Conservation (phyloP, 2,113 vertebrate genomes). For the Marcusenius ussheri region DNA sequence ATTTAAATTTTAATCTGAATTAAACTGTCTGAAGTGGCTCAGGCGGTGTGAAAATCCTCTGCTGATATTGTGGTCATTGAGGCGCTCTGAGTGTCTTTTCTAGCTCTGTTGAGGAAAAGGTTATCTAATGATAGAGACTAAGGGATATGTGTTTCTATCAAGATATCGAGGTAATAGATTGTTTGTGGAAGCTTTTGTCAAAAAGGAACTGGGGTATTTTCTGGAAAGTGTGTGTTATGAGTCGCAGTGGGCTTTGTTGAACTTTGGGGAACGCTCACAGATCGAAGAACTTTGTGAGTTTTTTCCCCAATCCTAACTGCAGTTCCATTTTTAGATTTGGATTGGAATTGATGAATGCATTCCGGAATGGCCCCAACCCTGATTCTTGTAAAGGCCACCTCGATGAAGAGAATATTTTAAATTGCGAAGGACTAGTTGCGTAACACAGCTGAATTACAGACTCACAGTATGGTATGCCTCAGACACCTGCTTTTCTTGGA, state of each 20-base stretch:
- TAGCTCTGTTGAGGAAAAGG: not conserved
- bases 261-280: not conserved
- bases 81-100: not conserved
- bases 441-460: slow-evolving; percentile 17
- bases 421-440: not conserved
- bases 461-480: not conserved
- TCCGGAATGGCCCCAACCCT: too few species aligned
- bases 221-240: slow-evolving; percentile 1
- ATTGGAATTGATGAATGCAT: too few species aligned
- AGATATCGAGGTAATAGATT: slow-evolving; percentile 26
- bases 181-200: slow-evolving; percentile 29
- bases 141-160: not conserved
- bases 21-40: not conserved
- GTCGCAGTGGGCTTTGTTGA: not conserved
- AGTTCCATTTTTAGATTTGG: too few species aligned
- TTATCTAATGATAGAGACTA: not conserved
- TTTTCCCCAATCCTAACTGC: too few species aligned
- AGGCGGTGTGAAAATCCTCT: not conserved
- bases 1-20: slow-evolving; percentile 3
- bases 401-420: not conserved
- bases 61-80: not conserved
- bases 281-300: not conserved
- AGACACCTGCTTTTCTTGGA: not conserved
- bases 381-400: not conserved
- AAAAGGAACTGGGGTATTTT: slow-evolving; percentile 3